Percentiles rank a stretch among this genome's conserved stretches.
Evolutionary conservation across 1,140 invertebrate genomes (phyloP).

Genomic region (Mycetomoellerius zeteki): DNA sequence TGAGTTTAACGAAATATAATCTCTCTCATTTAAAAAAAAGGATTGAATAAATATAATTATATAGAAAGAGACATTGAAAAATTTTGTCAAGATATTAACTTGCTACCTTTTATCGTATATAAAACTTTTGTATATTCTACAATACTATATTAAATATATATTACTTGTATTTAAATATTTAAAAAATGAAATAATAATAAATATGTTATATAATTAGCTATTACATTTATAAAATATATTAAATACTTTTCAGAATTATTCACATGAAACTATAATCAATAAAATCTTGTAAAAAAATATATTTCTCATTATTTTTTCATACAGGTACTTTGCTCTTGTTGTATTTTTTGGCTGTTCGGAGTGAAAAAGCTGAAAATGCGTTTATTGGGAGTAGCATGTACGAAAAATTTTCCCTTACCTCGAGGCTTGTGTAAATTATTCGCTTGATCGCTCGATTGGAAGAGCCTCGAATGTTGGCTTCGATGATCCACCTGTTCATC

Average conservation of each 20-base stretch:
- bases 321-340: not conserved
- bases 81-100: not conserved
- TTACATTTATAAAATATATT: not conserved
- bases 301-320: not conserved
- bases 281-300: not conserved
- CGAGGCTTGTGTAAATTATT: not conserved
- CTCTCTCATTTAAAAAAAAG: not conserved
- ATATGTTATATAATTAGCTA: not conserved
- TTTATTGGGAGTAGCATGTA: not conserved
- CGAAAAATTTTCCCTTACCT: conserved; percentile 2
- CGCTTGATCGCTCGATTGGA: conserved; percentile 39
- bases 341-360: not conserved
- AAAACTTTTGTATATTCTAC: not conserved
- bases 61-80: not conserved
- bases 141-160: not conserved
- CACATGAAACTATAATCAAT: not conserved
- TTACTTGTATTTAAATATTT: too few relatives aligned
- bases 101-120: not conserved
- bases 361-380: not conserved
- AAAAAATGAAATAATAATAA: too few relatives aligned
- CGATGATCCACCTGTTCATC: conserved; percentile 73
- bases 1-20: conserved; percentile 1
- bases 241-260: not conserved
- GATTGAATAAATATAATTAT: not conserved
- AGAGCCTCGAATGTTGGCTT: conserved; percentile 69